These are phyloP conservation scores for Camelus dromedarius DNA, from an alignment of 2,113 vertebrate species.

Conservation along the genomic window DNA sequence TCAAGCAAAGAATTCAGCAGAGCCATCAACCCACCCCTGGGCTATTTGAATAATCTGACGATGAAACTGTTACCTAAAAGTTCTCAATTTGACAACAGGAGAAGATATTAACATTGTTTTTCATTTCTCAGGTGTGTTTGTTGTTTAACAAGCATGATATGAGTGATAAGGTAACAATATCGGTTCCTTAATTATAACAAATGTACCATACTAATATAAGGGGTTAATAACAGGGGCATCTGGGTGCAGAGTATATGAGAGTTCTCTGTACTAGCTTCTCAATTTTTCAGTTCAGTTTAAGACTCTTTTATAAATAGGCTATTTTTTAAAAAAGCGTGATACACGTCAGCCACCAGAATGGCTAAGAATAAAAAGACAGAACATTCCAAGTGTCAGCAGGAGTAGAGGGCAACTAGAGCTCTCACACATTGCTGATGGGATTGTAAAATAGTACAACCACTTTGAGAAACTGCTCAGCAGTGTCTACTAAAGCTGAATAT, in stretches of 20 bases:
- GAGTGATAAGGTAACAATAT: neutral
- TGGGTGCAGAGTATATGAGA: neutral
- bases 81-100: neutral
- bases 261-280: neutral
- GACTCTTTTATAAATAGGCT: neutral
- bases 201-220: neutral
- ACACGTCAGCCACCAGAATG: neutral
- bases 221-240: neutral
- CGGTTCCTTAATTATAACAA: neutral
- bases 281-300: slow-evolving; percentile 49
- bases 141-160: neutral
- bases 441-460: neutral
- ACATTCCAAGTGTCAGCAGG: slow-evolving; percentile 31
- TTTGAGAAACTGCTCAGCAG: neutral
- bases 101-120: neutral
- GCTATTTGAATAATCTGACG: neutral
- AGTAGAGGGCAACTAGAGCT: neutral
- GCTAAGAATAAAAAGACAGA: slow-evolving; percentile 32
- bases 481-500: neutral
- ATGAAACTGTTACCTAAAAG: neutral
- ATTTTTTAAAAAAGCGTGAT: neutral
- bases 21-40: neutral
- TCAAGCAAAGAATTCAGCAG: neutral
- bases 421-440: neutral
- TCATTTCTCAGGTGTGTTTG: neutral